Evolutionary conservation across 2,888 invertebrate species (phyloP).

Genomic region (Microchrysa polita): DNA sequence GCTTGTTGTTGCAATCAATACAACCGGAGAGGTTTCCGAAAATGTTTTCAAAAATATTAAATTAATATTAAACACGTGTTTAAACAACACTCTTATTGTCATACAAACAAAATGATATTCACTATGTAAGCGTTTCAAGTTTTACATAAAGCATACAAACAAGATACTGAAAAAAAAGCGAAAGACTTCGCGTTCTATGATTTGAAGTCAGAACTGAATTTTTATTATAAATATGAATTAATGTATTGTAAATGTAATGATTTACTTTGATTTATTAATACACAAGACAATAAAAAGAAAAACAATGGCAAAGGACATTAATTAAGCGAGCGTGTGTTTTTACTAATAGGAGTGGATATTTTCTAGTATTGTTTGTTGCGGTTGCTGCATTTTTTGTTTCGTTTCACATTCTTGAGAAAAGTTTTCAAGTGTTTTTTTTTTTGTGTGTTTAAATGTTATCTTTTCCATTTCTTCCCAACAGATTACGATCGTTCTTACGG

Average conservation of each 20-base stretch:
- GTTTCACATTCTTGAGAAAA: too few relatives aligned
- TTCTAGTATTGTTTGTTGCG: constrained; percentile 12
- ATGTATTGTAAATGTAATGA: neutral
- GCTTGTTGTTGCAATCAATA: neutral
- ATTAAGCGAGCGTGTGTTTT: constrained; percentile 17
- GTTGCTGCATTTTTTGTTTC: neutral
- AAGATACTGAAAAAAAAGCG: too few relatives aligned
- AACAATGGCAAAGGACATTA: constrained; percentile 10
- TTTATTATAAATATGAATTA: neutral
- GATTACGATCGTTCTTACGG: constrained; percentile 25
- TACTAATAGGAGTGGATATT: constrained; percentile 15
- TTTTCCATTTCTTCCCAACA: constrained; percentile 12
- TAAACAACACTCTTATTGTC: too few relatives aligned
- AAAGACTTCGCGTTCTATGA: too few relatives aligned
- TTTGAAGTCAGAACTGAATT: too few relatives aligned
- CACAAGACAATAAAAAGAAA: constrained; percentile 16
- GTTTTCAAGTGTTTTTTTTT: neutral
- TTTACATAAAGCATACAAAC: too few relatives aligned
- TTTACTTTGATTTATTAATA: constrained; percentile 27
- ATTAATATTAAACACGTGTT: too few relatives aligned
- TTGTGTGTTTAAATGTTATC: neutral
- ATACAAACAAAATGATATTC: too few relatives aligned
- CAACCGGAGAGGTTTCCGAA: too few relatives aligned
- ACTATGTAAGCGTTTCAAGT: too few relatives aligned
- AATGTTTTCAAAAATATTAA: too few relatives aligned